A percentile compares a stretch with the other conserved stretches of the same genome.
Conservation (phyloP, 2,888 invertebrate genomes). For the Lithodes maja region DNA sequence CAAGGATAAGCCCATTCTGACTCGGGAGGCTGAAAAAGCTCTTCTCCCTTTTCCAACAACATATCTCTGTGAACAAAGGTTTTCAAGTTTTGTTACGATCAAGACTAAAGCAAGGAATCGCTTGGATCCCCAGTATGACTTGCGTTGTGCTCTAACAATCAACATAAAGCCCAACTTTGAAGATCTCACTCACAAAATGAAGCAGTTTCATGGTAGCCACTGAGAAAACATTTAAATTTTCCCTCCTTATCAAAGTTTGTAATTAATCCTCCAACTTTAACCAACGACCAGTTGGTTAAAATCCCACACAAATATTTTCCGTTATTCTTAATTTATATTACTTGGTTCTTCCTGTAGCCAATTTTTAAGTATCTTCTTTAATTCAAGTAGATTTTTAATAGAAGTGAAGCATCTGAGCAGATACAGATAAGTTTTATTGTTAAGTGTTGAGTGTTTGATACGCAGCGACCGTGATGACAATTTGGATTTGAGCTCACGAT, state of each 20-base stretch:
- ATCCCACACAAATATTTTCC: background rate
- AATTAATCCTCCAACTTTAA: background rate
- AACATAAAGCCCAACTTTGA: conserved; percentile 31
- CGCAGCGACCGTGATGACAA: too few relatives aligned
- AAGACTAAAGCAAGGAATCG: conserved; percentile 45
- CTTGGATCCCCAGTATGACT: conserved; percentile 46
- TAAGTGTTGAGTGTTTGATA: too few relatives aligned
- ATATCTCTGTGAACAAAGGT: background rate
- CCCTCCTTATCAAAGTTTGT: background rate
- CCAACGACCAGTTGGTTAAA: background rate
- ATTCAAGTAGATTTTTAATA: too few relatives aligned
- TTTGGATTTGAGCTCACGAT: too few relatives aligned
- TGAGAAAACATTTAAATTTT: conserved; percentile 6
- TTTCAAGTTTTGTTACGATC: conserved; percentile 42
- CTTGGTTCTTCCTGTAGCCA: conserved; percentile 12
- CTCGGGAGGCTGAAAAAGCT: conserved; percentile 42
- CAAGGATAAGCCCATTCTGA: conserved; percentile 54
- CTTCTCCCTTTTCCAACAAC: too few relatives aligned
- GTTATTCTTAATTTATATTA: background rate
- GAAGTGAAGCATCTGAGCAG: too few relatives aligned
- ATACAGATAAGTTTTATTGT: too few relatives aligned
- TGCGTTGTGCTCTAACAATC: conserved; percentile 29
- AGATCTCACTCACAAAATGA: conserved; percentile 37
- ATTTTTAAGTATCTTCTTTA: background rate
- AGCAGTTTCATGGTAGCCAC: conserved; percentile 28